Evolutionary conservation across 2,888 invertebrate genomes (phyloP).

Genomic region (Lysandra bellargus): DNA sequence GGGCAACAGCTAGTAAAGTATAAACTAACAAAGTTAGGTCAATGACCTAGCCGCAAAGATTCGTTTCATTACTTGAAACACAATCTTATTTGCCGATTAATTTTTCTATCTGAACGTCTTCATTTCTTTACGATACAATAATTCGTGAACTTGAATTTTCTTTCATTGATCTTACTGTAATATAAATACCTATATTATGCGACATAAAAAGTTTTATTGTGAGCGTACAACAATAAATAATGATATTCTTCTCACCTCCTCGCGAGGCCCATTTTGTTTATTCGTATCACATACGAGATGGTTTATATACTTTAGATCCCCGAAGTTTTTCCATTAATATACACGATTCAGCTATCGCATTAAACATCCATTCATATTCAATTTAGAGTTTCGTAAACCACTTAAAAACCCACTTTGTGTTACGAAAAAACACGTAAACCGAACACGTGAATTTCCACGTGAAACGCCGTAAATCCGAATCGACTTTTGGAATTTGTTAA

Average conservation of each 20-base stretch:
- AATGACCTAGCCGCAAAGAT: too few species aligned
- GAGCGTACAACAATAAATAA: background rate
- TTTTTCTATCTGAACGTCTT: background rate
- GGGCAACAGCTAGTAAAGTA: too few species aligned
- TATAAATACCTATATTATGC: background rate
- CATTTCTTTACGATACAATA: background rate
- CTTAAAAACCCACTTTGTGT: slow-evolving; percentile 16
- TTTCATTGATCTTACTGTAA: background rate
- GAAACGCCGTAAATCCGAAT: background rate
- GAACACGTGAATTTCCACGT: slow-evolving; percentile 8
- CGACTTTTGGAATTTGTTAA: slow-evolving; percentile 21
- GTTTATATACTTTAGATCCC: background rate
- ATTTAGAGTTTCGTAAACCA: slow-evolving; percentile 19
- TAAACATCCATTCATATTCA: slow-evolving; percentile 25
- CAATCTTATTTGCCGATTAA: too few species aligned
- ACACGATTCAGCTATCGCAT: slow-evolving; percentile 10
- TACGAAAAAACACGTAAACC: background rate
- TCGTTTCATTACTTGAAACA: too few species aligned
- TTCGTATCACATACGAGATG: background rate
- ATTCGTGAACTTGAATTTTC: background rate
- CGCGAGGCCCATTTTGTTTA: background rate
- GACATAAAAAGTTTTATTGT: background rate
- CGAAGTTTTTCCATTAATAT: slow-evolving; percentile 21
- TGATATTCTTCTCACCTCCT: background rate
- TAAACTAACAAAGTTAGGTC: too few species aligned